phyloP scores from a whole-genome alignment of 1,140 invertebrate species.

The Hetaerina americana region DNA sequence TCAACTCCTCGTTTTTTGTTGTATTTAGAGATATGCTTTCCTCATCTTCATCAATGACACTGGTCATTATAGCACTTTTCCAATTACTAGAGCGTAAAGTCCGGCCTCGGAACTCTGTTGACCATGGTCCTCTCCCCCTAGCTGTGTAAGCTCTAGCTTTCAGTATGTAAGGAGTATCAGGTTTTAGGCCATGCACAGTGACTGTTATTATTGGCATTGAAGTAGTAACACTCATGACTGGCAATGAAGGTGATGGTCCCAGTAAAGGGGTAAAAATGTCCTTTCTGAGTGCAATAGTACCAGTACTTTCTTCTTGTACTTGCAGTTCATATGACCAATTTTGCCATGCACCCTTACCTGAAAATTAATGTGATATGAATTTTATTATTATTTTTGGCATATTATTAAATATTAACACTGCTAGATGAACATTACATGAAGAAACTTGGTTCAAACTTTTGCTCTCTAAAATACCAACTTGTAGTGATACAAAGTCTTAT shows the following conservation, averaged over 20 bases:
- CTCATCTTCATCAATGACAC: neutral
- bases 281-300: conserved; percentile 31
- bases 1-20: neutral
- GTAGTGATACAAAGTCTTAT: no score
- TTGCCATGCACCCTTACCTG: conserved; percentile 59
- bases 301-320: conserved; percentile 43
- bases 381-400: no score
- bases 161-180: conserved; percentile 61
- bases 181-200: conserved; percentile 48
- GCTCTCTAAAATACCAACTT: no score
- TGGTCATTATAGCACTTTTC: neutral
- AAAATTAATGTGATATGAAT: no score
- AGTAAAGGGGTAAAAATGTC: conserved; percentile 30
- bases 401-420: no score
- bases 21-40: neutral
- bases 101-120: conserved; percentile 34
- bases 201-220: conserved; percentile 38
- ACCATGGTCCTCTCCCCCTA: conserved; percentile 67
- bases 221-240: conserved; percentile 11
- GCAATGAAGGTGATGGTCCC: conserved; percentile 7
- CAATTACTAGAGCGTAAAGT: conserved; percentile 18
- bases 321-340: conserved; percentile 74
- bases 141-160: conserved; percentile 62
- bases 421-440: no score
- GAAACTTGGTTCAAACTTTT: no score